Base-by-base conservation (phyloP, 2,113 vertebrate species). In the Cranoglanis bouderius region DNA sequence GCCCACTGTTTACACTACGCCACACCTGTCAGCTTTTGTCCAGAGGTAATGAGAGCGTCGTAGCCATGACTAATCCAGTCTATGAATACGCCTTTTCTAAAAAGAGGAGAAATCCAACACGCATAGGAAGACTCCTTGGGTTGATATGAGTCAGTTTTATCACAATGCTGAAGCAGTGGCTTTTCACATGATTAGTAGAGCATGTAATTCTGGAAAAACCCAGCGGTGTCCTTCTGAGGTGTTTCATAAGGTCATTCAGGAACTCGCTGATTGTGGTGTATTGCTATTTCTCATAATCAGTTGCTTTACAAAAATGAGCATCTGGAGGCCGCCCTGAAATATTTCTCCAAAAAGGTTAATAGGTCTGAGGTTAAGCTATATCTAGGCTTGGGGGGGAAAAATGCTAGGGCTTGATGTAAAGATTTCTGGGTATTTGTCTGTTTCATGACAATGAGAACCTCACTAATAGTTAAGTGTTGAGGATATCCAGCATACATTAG, bases 201-300 rank as follows among this genome's bases (percentile, higher is more conserved):
- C 19, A 14, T 46, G 82, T 4, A 89, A 89, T 32, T 29, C 4
- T 89, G 86, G 88, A 82, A 91, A 89, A 89, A 32, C 83, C 88
- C 82, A 82, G 55, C 9, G 10, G 16, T 14, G 0, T 77, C 55
- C 38, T 2, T 10, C 57, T 83, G 77, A 61, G 29, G 24, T 89
- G 82, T 87, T 85, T 89, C 90, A 84, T 80, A 18, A 51, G n/a
- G 81, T 84, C 51, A 57, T 35, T 82, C 38, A 61, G 32, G 18
- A 87, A 38, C 72, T n/a, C 8, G 19, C 80, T 2, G 21, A 55
- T 49, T 57, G 38, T 49, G 35, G 32, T 61, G 75, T 32, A 26
- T 43, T 59, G 26, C 29, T 10, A 18, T 70, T 65, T 6, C 13
- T 72, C 9, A 55, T 19, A 63, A n/a, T 51, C n/a, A 21, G 40